phyloP scores from a whole-genome alignment of 2,888 invertebrate species.

The Uloborus plumipes region DNA sequence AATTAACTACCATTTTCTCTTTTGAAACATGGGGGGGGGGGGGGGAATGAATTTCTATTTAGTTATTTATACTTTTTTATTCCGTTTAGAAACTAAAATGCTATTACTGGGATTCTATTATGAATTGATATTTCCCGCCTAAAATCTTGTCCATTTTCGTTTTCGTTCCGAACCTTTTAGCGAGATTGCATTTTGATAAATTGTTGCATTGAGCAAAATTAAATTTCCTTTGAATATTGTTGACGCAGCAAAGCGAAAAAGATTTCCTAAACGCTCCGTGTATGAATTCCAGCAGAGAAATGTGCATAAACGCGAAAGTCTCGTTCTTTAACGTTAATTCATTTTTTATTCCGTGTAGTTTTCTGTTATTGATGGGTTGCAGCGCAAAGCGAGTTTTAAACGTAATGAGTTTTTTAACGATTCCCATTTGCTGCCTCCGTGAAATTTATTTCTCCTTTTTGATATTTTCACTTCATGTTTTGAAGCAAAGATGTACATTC shows the following conservation, averaged over 20 bases:
- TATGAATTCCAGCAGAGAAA: too few species aligned
- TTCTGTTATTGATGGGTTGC: conserved; percentile 53
- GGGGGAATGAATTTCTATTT: background rate
- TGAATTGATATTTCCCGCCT: conserved; percentile 57
- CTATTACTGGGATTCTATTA: conserved; percentile 49
- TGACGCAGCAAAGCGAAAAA: conserved; percentile 39
- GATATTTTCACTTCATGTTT: too few species aligned
- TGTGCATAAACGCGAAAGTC: too few species aligned
- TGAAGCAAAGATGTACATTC: too few species aligned
- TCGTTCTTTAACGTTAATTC: conserved; percentile 20
- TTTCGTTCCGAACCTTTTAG: conserved; percentile 46
- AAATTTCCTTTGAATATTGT: conserved; percentile 54
- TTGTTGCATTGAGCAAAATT: conserved; percentile 50
- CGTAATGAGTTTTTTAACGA: conserved; percentile 62
- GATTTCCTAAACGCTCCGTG: conserved; percentile 17
- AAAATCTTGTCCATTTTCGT: conserved; percentile 41
- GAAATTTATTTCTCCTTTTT: conserved; percentile 38
- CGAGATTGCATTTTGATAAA: conserved; percentile 59
- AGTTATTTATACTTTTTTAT: conserved; percentile 12
- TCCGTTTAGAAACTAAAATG: conserved; percentile 35
- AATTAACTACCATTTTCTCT: conserved; percentile 41
- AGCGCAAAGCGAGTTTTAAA: conserved; percentile 57
- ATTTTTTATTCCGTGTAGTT: conserved; percentile 24
- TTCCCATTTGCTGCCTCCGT: conserved; percentile 8
- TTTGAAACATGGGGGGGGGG: too few species aligned